A percentile compares a stretch with the other conserved stretches of the same genome.
These are phyloP conservation scores for Drosophila anomalata DNA, from an alignment of 2,888 invertebrate genomes.

Conservation along the genomic window DNA sequence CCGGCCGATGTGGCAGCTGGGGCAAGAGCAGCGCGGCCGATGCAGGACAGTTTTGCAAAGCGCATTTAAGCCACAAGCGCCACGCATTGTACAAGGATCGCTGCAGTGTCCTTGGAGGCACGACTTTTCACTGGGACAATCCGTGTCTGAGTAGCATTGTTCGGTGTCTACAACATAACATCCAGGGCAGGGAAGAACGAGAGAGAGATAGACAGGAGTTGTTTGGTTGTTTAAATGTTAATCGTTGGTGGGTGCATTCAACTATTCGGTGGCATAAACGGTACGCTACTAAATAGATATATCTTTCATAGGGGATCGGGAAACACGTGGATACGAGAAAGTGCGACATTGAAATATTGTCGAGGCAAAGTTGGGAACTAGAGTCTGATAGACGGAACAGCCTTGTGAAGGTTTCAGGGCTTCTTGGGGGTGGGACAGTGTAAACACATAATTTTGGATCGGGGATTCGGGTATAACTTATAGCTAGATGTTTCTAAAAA, in stretches of 20 bases:
- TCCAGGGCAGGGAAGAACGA: constrained; percentile 68
- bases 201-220: constrained; percentile 81
- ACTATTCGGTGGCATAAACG: constrained; percentile 58
- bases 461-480: constrained; percentile 63
- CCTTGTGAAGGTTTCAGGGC: constrained; percentile 26
- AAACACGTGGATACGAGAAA: constrained; percentile 40
- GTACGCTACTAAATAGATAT: constrained; percentile 52
- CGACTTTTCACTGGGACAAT: constrained; percentile 95
- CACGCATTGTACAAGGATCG: constrained; percentile 95
- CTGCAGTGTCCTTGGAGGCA: constrained; percentile 95
- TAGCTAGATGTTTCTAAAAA: constrained; percentile 67
- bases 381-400: constrained; percentile 38
- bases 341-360: constrained; percentile 39
- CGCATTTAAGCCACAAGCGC: constrained; percentile 95
- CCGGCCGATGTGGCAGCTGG: constrained; percentile 93
- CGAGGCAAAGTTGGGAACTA: constrained; percentile 24
- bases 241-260: constrained; percentile 74
- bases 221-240: constrained; percentile 71
- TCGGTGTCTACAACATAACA: constrained; percentile 86
- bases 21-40: constrained; percentile 94
- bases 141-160: constrained; percentile 95
- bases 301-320: constrained; percentile 24
- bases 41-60: constrained; percentile 93
- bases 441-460: constrained; percentile 34
- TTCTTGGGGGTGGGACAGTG: constrained; percentile 17